A percentile compares a stretch with the other conserved stretches of the same genome.
Conservation (phyloP, 2,888 invertebrate genomes). For the Andrena trimmerana region DNA sequence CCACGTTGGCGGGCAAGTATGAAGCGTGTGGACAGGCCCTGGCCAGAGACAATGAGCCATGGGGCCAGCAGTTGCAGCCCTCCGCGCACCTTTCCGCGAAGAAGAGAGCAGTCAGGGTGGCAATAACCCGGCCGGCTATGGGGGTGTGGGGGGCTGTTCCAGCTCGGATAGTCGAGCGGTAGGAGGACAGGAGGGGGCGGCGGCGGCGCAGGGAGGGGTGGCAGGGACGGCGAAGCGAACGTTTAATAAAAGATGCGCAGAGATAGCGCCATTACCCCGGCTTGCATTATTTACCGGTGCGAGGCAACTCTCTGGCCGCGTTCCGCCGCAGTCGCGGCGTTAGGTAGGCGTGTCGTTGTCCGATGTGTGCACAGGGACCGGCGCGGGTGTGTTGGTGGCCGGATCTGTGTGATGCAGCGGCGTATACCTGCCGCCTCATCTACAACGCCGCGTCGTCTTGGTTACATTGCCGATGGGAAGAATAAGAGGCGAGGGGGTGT, state of each 20-base stretch:
- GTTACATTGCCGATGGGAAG: conserved; percentile 47
- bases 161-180: conserved; percentile 56
- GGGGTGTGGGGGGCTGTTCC: conserved; percentile 41
- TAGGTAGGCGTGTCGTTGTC: conserved; percentile 80
- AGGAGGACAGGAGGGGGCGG: conserved; percentile 45
- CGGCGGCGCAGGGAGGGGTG: conserved; percentile 44
- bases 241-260: conserved; percentile 85
- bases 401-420: conserved; percentile 12
- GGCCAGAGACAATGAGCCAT: conserved; percentile 39
- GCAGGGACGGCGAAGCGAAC: conserved; percentile 79
- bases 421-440: conserved; percentile 39
- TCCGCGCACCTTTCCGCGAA: conserved; percentile 58
- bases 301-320: conserved; percentile 83
- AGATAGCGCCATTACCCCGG: conserved; percentile 85
- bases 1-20: background rate
- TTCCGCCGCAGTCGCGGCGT: conserved; percentile 82
- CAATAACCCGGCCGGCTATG: conserved; percentile 57
- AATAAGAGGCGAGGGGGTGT: conserved; percentile 22
- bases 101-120: conserved; percentile 76
- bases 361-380: background rate
- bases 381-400: background rate
- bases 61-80: conserved; percentile 21
- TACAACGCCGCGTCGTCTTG: conserved; percentile 52
- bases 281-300: conserved; percentile 84
- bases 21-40: conserved; percentile 31